Percentiles rank a stretch among this genome's conserved stretches.
Evolutionary conservation across 2,888 invertebrate species (phyloP).

Genomic region (Philereme vetulata): DNA sequence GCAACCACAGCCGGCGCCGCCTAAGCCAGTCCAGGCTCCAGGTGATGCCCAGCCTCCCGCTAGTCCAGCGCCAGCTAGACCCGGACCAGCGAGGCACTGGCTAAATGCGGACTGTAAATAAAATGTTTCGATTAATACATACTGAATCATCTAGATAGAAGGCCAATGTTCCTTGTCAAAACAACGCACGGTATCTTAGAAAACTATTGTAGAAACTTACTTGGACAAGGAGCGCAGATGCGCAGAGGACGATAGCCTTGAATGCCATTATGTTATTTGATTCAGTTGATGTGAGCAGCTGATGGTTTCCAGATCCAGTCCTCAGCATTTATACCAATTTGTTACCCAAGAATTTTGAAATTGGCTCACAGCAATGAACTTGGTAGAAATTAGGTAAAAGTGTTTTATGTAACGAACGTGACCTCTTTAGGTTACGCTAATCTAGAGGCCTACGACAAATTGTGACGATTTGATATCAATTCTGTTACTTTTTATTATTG

Average conservation of each 20-base stretch:
- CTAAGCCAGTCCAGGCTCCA: constrained; percentile 5
- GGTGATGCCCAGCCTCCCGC: constrained; percentile 29
- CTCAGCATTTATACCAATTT: not conserved
- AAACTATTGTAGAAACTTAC: constrained; percentile 8
- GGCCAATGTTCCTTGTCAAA: no score
- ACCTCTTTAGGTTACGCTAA: not conserved
- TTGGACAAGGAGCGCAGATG: constrained; percentile 31
- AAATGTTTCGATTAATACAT: not conserved
- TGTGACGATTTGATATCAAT: constrained; percentile 29
- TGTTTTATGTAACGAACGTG: constrained; percentile 24
- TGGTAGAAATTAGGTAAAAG: constrained; percentile 5
- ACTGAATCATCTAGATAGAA: no score
- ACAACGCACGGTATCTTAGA: no score
- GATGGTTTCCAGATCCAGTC: not conserved
- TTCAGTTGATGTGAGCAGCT: constrained; percentile 6
- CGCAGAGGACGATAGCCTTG: constrained; percentile 28
- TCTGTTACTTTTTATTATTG: no score
- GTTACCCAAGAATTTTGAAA: not conserved
- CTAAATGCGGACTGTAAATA: constrained; percentile 30
- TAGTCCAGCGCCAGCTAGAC: constrained; percentile 27
- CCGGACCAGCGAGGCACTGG: constrained; percentile 17
- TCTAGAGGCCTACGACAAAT: constrained; percentile 1
- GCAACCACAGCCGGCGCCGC: constrained; percentile 30
- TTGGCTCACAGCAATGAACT: no score
- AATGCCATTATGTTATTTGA: constrained; percentile 18